These are phyloP conservation scores for Carduelis carduelis DNA, from an alignment of 2,797 vertebrate genomes.

Conservation along the genomic window DNA sequence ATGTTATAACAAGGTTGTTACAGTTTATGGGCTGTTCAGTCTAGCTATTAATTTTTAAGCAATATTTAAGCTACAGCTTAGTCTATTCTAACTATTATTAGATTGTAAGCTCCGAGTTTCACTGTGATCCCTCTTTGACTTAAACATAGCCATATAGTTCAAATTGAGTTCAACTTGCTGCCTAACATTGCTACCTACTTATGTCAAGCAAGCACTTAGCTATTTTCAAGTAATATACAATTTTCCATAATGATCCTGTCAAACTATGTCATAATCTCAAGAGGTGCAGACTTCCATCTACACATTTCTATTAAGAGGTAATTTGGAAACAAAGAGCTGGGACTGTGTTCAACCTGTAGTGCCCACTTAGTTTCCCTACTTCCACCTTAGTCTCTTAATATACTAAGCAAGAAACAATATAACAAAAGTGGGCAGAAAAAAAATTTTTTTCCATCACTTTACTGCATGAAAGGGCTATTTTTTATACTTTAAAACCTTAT, in stretches of 20 bases:
- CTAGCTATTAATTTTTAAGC: background rate
- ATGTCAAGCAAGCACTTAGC: background rate
- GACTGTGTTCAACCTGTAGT: background rate
- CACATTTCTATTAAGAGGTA: background rate
- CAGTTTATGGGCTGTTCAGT: background rate
- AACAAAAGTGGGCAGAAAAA: background rate
- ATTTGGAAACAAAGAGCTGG: background rate
- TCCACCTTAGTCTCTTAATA: background rate
- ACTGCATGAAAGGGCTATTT: background rate
- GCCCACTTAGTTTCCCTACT: background rate
- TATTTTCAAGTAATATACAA: background rate
- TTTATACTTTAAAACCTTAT: background rate
- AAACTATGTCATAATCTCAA: background rate
- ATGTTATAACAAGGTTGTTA: background rate
- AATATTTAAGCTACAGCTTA: background rate
- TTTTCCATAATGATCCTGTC: background rate
- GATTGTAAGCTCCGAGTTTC: background rate
- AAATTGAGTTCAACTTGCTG: background rate
- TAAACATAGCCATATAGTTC: background rate
- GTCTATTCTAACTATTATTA: background rate
- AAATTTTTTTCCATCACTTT: background rate
- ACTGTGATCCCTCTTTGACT: background rate
- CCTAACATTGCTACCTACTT: background rate
- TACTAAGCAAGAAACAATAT: background rate
- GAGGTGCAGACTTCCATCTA: background rate